Evolutionary conservation across 2,113 vertebrate genomes (phyloP).

Genomic region (Notarius lentiginosus): DNA sequence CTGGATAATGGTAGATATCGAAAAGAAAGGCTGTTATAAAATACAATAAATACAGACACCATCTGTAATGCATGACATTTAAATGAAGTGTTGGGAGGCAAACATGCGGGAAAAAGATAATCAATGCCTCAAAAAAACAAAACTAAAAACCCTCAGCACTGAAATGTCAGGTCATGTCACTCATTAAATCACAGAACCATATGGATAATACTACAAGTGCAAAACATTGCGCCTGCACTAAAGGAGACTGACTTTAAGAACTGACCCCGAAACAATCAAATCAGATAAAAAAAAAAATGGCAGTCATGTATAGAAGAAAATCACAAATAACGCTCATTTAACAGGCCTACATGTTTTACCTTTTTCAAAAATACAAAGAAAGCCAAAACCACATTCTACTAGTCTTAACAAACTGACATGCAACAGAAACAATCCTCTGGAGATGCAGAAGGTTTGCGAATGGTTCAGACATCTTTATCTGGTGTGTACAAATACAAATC

Average conservation of each 20-base stretch:
- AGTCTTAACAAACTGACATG: background rate
- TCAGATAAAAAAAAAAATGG: background rate
- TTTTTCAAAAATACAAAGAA: background rate
- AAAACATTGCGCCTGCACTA: conserved; percentile 48
- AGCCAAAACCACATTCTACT: background rate
- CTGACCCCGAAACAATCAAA: background rate
- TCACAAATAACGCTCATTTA: background rate
- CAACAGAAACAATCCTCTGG: background rate
- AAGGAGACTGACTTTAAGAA: conserved; percentile 15
- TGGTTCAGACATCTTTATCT: background rate
- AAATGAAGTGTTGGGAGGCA: background rate
- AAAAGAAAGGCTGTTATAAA: background rate
- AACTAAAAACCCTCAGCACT: background rate
- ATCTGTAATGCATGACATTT: background rate
- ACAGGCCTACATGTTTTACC: background rate
- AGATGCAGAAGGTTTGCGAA: background rate
- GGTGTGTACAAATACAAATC: background rate
- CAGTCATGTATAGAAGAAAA: background rate
- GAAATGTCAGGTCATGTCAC: background rate
- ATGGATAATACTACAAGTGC: conserved; percentile 33
- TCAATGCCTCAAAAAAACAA: background rate
- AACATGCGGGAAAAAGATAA: background rate
- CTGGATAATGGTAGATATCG: background rate
- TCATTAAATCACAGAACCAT: background rate
- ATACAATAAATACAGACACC: background rate